phyloP scores from a whole-genome alignment of 2,113 vertebrate species.

The Elaphurus davidianus region DNA sequence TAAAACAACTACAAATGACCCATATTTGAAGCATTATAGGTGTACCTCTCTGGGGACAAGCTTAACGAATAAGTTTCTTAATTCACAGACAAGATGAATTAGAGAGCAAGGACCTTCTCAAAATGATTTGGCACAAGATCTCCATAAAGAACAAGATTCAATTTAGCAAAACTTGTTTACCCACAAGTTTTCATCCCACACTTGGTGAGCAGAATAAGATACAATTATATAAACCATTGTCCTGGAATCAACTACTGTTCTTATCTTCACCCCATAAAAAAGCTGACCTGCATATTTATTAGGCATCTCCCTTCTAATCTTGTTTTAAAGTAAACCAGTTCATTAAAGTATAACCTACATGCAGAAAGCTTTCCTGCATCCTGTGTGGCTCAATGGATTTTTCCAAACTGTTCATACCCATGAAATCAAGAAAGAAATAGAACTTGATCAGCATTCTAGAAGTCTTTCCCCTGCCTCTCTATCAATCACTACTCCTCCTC shows the following conservation, averaged over 20 bases:
- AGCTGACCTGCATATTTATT: background rate
- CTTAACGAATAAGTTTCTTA: slow-evolving; percentile 10
- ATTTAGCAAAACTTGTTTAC: background rate
- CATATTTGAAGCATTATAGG: background rate
- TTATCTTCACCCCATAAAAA: background rate
- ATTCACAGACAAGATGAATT: slow-evolving; percentile 38
- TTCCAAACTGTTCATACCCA: background rate
- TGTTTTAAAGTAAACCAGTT: background rate
- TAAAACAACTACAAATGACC: background rate
- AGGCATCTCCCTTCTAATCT: background rate
- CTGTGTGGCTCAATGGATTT: background rate
- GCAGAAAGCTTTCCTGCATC: background rate
- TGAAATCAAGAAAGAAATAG: background rate
- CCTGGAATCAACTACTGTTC: background rate
- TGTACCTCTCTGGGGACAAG: background rate
- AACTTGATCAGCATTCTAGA: background rate
- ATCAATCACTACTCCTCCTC: background rate
- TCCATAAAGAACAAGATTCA: slow-evolving; percentile 6
- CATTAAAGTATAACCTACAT: background rate
- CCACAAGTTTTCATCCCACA: background rate
- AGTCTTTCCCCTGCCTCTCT: background rate
- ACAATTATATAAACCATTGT: background rate
- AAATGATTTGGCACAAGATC: background rate
- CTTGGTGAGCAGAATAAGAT: background rate
- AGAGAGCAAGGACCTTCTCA: background rate